These are phyloP conservation scores for Austrofundulus limnaeus DNA, from an alignment of 2,113 vertebrate species.

Conservation along the genomic window DNA sequence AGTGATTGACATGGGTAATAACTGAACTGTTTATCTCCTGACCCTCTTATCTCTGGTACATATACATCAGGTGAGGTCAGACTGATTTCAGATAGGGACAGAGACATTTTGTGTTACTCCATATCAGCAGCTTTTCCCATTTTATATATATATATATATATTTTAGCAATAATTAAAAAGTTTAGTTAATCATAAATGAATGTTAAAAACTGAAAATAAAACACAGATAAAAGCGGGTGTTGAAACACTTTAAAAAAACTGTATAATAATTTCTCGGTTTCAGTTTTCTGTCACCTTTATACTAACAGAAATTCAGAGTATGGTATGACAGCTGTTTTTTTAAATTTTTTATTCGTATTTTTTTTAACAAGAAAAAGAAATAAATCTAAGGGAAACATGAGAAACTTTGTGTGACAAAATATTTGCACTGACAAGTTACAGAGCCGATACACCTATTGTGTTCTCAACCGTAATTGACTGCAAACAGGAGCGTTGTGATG, in stretches of 20 bases:
- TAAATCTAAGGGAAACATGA: constrained; percentile 52
- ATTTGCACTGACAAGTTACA: constrained; percentile 72
- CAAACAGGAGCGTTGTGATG: constrained; percentile 77
- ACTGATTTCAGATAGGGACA: constrained; percentile 37
- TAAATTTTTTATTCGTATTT: constrained; percentile 9
- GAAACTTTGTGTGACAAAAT: constrained; percentile 53
- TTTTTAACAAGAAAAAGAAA: constrained; percentile 32
- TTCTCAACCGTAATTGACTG: constrained; percentile 80
- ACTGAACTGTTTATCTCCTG: constrained; percentile 67
- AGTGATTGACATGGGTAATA: constrained; percentile 69
- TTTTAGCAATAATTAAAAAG: background rate
- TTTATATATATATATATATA: constrained; percentile 12
- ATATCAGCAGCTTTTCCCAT: constrained; percentile 21
- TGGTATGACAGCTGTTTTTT: constrained; percentile 2
- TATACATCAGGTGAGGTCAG: constrained; percentile 56
- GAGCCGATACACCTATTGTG: constrained; percentile 75
- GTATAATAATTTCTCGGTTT: constrained; percentile 50
- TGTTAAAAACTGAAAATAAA: constrained; percentile 7
- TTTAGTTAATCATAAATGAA: constrained; percentile 30
- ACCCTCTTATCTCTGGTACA: constrained; percentile 66
- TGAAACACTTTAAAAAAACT: constrained; percentile 1
- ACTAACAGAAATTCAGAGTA: constrained; percentile 39
- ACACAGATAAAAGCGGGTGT: background rate
- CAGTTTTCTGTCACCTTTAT: constrained; percentile 45
- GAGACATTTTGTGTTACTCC: constrained; percentile 42